A percentile compares a stretch with the other conserved stretches of the same genome.
Conservation (phyloP, 2,797 vertebrate genomes). For the Poeciliopsis turneri region DNA sequence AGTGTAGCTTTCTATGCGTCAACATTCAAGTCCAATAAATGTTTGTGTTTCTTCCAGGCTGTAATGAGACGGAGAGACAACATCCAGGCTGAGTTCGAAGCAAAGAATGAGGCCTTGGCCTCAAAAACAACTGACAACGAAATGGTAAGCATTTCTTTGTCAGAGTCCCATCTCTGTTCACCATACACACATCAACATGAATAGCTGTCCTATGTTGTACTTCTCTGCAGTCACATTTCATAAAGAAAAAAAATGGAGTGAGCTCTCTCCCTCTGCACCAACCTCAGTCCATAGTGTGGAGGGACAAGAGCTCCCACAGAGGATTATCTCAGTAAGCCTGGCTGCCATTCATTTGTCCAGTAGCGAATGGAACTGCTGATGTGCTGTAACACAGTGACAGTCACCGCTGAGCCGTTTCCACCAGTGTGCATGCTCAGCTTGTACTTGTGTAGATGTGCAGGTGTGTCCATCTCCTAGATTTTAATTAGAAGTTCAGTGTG, state of each 20-base stretch:
- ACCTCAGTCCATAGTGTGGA: not conserved
- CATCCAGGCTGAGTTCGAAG: conserved; percentile 91
- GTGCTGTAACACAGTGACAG: not conserved
- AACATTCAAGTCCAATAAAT: not conserved
- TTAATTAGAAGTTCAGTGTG: conserved; percentile 47
- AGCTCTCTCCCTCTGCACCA: not conserved
- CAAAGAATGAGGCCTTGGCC: conserved; percentile 85
- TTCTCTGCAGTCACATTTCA: not conserved
- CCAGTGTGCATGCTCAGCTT: not conserved
- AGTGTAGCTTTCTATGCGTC: not conserved
- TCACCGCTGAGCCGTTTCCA: not conserved
- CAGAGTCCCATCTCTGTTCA: conserved; percentile 9
- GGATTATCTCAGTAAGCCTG: not conserved
- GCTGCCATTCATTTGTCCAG: not conserved
- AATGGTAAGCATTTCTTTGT: conserved; percentile 78
- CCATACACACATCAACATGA: not conserved
- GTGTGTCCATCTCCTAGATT: conserved; percentile 38
- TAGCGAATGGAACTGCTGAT: not conserved
- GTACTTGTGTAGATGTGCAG: not conserved
- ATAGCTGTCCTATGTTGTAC: not conserved
- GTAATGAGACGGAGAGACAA: conserved; percentile 93
- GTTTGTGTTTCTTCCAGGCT: conserved; percentile 71
- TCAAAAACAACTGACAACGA: conserved; percentile 84
- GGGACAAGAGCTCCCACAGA: not conserved
- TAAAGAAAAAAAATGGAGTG: not conserved